Conservation (phyloP, 2,797 vertebrate species). For the Coranthus polyacanthus region DNA sequence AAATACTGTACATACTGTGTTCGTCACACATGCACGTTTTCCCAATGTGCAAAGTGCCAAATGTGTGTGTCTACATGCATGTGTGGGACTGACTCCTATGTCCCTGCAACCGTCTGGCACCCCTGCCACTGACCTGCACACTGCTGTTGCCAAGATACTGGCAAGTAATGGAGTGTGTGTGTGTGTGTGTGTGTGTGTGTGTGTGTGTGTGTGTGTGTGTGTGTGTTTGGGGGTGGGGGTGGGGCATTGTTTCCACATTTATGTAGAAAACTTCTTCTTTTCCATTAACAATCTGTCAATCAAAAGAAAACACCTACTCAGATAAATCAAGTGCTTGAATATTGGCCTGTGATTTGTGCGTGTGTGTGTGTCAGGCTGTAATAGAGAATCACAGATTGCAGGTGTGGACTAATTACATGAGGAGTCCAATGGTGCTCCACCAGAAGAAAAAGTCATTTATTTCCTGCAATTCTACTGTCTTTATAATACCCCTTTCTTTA, state of each 20-base stretch:
- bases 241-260: conserved; percentile 10
- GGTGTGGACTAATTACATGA: conserved; percentile 24
- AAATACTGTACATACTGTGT: neutral
- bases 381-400: conserved; percentile 41
- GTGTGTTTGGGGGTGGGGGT: too few species aligned
- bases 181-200: conserved; percentile 23
- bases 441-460: neutral
- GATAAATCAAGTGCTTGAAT: conserved; percentile 24
- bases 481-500: conserved; percentile 18
- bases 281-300: conserved; percentile 27
- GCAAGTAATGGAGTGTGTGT: neutral
- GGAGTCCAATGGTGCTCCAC: conserved; percentile 6
- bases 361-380: conserved; percentile 7
- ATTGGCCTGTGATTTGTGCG: neutral
- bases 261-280: conserved; percentile 26
- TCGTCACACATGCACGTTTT: conserved; percentile 6
- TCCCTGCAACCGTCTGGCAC: conserved; percentile 73
- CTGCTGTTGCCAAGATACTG: conserved; percentile 70
- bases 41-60: conserved; percentile 24
- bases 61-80: conserved; percentile 11
- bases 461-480: conserved; percentile 5
- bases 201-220: neutral
- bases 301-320: conserved; percentile 32
- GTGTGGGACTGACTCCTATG: conserved; percentile 48
- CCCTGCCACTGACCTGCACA: conserved; percentile 66